Percentiles rank a stretch among this genome's conserved stretches.
Evolutionary conservation across 2,113 vertebrate genomes (phyloP).

Genomic region (Colossoma macropomum): DNA sequence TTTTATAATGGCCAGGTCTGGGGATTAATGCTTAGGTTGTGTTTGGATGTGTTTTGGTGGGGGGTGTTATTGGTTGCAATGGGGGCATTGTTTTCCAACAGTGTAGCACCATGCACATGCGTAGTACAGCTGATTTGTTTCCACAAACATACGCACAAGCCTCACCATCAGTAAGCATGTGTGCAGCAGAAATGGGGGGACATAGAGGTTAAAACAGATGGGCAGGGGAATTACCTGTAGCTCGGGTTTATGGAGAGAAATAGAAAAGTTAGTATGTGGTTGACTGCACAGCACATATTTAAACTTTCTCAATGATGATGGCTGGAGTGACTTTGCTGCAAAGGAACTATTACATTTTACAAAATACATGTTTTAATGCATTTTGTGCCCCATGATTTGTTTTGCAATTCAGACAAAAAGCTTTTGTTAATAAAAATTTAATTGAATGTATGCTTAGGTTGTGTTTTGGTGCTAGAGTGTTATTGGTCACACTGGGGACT

Average conservation of each 20-base stretch:
- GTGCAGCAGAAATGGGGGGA: not conserved
- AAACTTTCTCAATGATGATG: not conserved
- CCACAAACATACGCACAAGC: not conserved
- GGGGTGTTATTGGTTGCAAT: not conserved
- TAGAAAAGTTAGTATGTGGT: rapidly evolving
- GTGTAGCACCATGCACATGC: not conserved
- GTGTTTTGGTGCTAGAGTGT: no score
- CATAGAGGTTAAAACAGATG: not conserved
- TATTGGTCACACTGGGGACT: no score
- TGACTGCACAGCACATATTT: not conserved
- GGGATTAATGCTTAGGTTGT: not conserved
- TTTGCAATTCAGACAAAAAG: no score
- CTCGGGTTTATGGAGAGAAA: not conserved
- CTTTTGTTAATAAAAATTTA: no score
- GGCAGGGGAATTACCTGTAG: not conserved
- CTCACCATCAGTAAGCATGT: not conserved
- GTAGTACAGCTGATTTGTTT: no score
- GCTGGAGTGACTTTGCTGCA: not conserved
- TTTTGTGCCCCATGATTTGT: no score
- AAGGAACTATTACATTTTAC: no score
- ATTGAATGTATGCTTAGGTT: no score
- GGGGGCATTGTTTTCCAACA: not conserved
- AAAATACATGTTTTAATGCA: no score
- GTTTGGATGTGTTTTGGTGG: not conserved
- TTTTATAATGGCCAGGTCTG: not conserved